A percentile compares a stretch with the other conserved stretches of the same genome.
phyloP scores from a whole-genome alignment of 2,888 invertebrate genomes.

The Boloria selene region DNA sequence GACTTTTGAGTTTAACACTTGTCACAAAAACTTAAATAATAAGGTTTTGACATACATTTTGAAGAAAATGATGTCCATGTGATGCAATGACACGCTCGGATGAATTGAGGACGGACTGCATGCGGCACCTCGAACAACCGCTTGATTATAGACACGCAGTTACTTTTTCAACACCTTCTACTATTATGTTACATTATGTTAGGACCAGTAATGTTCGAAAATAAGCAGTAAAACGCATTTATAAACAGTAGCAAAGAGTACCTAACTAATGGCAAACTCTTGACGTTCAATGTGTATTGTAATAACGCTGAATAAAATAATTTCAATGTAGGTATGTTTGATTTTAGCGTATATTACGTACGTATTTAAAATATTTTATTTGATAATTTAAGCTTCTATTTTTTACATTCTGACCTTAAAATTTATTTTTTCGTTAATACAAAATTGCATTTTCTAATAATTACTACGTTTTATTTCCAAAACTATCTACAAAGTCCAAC shows the following conservation, averaged over 20 bases:
- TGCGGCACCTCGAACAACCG: constrained; percentile 30
- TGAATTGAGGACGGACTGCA: constrained; percentile 44
- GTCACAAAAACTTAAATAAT: not conserved
- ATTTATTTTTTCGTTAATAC: too few species aligned
- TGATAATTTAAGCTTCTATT: too few species aligned
- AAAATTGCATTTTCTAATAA: too few species aligned
- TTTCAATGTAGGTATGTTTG: too few species aligned
- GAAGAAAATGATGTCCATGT: constrained; percentile 48
- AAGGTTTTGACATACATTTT: constrained; percentile 34
- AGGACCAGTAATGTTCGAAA: constrained; percentile 17
- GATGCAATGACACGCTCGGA: constrained; percentile 53
- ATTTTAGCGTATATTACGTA: too few species aligned
- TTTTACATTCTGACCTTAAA: too few species aligned
- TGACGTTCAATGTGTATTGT: too few species aligned
- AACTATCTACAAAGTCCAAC: too few species aligned
- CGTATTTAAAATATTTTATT: too few species aligned
- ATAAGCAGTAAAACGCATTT: not conserved
- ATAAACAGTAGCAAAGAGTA: not conserved
- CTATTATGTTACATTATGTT: constrained; percentile 23
- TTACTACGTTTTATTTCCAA: too few species aligned
- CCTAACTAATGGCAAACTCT: not conserved
- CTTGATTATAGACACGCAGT: constrained; percentile 28
- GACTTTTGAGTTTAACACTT: not conserved
- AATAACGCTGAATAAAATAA: too few species aligned
- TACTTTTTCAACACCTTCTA: constrained; percentile 35